A percentile compares a stretch with the other conserved stretches of the same genome.
Conservation (phyloP, 2,888 invertebrate genomes). For the Frankliniella fusca region DNA sequence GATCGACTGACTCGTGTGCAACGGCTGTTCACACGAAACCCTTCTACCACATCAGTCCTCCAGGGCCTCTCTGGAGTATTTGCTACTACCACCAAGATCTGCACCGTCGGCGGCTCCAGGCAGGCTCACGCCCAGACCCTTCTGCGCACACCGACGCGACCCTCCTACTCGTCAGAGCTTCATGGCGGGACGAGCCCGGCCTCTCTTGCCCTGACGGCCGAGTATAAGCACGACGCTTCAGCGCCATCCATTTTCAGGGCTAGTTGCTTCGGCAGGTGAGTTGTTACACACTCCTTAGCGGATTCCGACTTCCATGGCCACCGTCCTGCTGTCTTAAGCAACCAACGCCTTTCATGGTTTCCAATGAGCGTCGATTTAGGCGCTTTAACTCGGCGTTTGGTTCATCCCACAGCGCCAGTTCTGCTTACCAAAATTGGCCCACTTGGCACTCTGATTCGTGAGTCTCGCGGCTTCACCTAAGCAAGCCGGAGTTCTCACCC, state of each 20-base stretch:
- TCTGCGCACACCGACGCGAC: constrained; percentile 54
- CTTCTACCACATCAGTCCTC: constrained; percentile 58
- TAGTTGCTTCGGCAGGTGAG: constrained; percentile 49
- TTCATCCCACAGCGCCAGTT: constrained; percentile 77
- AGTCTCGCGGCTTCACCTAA: constrained; percentile 52
- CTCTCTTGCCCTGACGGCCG: background rate
- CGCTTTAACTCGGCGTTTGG: constrained; percentile 67
- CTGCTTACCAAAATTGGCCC: constrained; percentile 73
- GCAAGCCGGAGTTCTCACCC: constrained; percentile 63
- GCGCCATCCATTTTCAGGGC: constrained; percentile 64
- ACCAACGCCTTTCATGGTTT: constrained; percentile 61
- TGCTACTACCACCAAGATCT: constrained; percentile 69
- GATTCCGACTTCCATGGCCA: constrained; percentile 72
- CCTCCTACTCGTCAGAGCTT: constrained; percentile 31
- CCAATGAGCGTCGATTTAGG: constrained; percentile 59
- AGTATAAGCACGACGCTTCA: constrained; percentile 37
- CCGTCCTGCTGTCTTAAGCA: constrained; percentile 65
- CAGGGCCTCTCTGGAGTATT: constrained; percentile 62
- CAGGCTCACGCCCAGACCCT: constrained; percentile 49
- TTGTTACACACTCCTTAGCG: constrained; percentile 54
- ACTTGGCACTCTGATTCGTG: constrained; percentile 59
- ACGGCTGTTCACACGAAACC: constrained; percentile 61
- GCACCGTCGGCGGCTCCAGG: constrained; percentile 54
- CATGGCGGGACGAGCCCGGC: background rate
- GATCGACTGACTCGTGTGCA: constrained; percentile 57